A percentile compares a stretch with the other conserved stretches of the same genome.
phyloP scores from a whole-genome alignment of 1,140 invertebrate species.

The Drosophila triauraria region DNA sequence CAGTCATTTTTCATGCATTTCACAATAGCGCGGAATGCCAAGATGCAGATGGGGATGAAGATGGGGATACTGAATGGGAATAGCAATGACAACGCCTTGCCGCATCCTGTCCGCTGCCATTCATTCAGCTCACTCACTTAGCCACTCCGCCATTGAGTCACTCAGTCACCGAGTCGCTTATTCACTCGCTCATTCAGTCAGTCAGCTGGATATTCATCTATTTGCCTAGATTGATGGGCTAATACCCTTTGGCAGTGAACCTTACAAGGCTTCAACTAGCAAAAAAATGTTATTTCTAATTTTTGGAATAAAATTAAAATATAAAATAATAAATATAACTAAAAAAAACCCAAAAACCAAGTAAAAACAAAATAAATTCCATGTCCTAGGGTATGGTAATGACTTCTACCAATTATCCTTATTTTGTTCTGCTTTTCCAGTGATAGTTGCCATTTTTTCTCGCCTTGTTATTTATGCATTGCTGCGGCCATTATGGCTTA shows the following conservation, averaged over 20 bases:
- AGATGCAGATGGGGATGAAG: conserved; percentile 20
- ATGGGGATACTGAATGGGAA: conserved; percentile 3
- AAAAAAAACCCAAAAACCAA: background rate
- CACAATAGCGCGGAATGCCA: conserved; percentile 65
- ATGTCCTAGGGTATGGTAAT: no score
- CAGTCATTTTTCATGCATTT: conserved; percentile 80
- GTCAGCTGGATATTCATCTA: conserved; percentile 13
- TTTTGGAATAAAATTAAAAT: background rate
- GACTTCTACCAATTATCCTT: background rate
- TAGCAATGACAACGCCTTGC: conserved; percentile 33
- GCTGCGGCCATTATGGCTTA: conserved; percentile 63
- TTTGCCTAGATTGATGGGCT: conserved; percentile 7
- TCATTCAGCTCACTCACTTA: conserved; percentile 36
- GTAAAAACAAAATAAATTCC: background rate
- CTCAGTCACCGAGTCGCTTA: conserved; percentile 1
- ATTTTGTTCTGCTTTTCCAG: background rate
- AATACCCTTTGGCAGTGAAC: background rate
- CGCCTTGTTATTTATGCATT: conserved; percentile 65
- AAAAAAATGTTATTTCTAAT: no score
- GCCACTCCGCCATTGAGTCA: conserved; percentile 27
- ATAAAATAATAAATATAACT: no score
- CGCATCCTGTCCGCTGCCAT: conserved; percentile 27
- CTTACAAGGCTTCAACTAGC: no score
- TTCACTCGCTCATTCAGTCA: conserved; percentile 14
- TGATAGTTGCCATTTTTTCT: background rate